Base-by-base conservation (phyloP, 2,113 vertebrate species). In the Numida meleagris region DNA sequence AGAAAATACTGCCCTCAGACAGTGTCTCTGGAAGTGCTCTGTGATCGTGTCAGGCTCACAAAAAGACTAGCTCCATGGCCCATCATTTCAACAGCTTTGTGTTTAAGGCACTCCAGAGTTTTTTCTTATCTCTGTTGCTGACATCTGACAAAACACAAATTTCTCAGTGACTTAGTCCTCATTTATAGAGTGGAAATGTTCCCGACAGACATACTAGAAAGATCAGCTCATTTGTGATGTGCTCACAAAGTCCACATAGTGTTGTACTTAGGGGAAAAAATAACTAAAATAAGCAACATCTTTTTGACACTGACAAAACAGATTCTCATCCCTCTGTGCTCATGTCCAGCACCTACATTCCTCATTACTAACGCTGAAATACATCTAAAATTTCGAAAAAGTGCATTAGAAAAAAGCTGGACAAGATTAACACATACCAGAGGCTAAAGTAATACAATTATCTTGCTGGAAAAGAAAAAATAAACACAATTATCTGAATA, bases 401-500 rank as follows among this genome's bases (percentile, higher is more conserved):
- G 19, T 62, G 51, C 57, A 62, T 61, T 93, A 91, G 88, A 90
- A 88, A 93, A 95, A 93, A 65, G 4, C 68, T 78, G 57, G 65
- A 75, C 68, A 94, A 83, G 65, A 70, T 86, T 93, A 95, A 95
- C 93, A 95, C 90, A 95, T 94, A 95, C 91, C 96, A 96, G 89
- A 95, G 76, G 61, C 89, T 86, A 68, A 90, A 96, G 68, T 86
- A 95, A 95, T 94, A 75, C 73, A 84, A 75, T 90, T 96, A 95
- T 96, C 96, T 94, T 66, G 73, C 12, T 94, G 91, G 92, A 97
- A 95, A 95, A 95, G 91, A 78, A 95, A 96, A 95, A 95, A 96
- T 91, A 97, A 97, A 95, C 94, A 93, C 62, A 84, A 93, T 88
- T 95, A 93, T 97, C 94, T 94, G 93, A 96, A 95, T 95, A 95